Percentiles rank a stretch among this genome's conserved stretches.
phyloP scores from a whole-genome alignment of 2,113 vertebrate species.

The Lepisosteus osseus region DNA sequence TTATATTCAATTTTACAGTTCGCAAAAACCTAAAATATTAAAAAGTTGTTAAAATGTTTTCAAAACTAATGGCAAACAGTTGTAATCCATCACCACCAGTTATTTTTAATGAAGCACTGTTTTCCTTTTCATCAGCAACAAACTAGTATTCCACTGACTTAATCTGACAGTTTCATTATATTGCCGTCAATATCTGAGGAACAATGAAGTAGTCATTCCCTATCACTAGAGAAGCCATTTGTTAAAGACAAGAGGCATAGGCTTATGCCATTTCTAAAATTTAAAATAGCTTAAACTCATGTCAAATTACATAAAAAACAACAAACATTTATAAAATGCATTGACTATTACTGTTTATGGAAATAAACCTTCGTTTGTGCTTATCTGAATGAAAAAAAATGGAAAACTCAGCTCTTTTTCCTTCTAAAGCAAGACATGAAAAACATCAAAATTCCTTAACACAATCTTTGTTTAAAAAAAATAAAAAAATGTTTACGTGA shows the following conservation, averaged over 20 bases:
- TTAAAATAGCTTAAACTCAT: no score
- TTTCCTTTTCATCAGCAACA: not conserved
- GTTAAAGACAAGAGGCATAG: no score
- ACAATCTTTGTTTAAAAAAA: constrained; percentile 25
- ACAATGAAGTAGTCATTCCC: no score
- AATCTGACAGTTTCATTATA: not conserved
- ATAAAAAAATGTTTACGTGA: constrained; percentile 17
- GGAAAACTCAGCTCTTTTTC: no score
- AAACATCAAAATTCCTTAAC: constrained; percentile 11
- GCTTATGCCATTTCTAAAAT: no score
- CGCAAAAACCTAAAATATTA: not conserved
- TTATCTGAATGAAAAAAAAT: not conserved
- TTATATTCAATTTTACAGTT: no score
- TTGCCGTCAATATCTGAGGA: no score
- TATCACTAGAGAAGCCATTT: no score
- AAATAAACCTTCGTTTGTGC: not conserved
- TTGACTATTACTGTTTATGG: no score
- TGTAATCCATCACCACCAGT: no score
- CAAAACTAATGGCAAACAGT: not conserved
- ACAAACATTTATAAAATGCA: no score
- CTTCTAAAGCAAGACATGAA: constrained; percentile 8
- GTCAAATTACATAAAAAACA: no score
- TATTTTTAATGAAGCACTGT: not conserved
- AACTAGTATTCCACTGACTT: not conserved
- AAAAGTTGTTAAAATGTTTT: not conserved